Evolutionary conservation across 2,797 vertebrate genomes (phyloP), one percentile per base, ranked within the genome.

Genomic region (Pipistrellus pygmaeus): DNA sequence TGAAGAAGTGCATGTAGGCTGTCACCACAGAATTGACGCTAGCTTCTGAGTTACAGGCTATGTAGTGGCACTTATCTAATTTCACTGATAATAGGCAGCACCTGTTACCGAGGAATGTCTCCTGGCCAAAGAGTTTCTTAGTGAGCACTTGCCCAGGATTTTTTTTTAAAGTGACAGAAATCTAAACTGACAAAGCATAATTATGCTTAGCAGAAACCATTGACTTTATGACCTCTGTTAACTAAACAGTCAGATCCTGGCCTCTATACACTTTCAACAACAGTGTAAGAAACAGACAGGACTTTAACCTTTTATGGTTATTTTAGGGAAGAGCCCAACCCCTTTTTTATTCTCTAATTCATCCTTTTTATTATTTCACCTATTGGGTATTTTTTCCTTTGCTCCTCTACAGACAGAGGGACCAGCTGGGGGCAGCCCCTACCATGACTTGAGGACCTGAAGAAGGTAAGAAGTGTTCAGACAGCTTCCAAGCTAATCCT

Each of bases 41-140:
- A 51, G 15, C 55, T 3, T 91, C 71, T 46, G 9, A 60, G 11
- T 57, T 51, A 72, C 17, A 84, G 20, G 38, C n/a, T 75, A 4
- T 55, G 64, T 64, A 38, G 32, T 68, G 25, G 23, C 15, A 53
- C 35, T 62, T 75, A 90, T 51, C 80, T 75, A 71, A 44, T 95
- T 92, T 96, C 6, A 2, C 55, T 89, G 76, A 48, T 89, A 78
- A 89, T 55, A 60, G 25, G 60, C n/a, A 90, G 51, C 35, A 78
- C 73, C 81, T 96, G 62, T 86, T 93, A 68, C 1, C 68, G 44
- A 88, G 32, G 53, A 81, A 23, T 3, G 2, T 23, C 4, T 75
- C 51, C 41, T 35, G 11, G 62, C 15, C 85, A 93, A 72, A 83
- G 17, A 94, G 6, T 25, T 91, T 23, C 64, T 53, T 90, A 90